phyloP scores from a whole-genome alignment of 2,888 invertebrate species.

The Brachylomia viminalis region DNA sequence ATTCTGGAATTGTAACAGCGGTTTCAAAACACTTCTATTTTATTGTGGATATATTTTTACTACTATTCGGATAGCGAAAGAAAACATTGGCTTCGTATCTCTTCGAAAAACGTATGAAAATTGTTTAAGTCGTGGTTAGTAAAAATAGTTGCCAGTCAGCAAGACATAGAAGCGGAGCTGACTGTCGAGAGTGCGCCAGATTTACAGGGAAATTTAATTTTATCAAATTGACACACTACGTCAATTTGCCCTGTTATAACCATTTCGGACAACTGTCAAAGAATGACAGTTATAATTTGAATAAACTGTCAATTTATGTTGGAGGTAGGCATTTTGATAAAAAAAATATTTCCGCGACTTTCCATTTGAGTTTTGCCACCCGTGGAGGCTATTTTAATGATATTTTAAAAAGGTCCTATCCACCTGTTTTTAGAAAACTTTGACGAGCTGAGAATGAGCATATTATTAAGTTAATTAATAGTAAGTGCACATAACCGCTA shows the following conservation, averaged over 20 bases:
- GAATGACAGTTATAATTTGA: not conserved
- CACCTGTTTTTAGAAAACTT: not conserved
- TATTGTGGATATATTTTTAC: not conserved
- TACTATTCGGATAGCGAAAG: not conserved
- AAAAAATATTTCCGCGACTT: not conserved
- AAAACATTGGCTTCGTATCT: not conserved
- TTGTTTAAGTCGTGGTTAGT: not conserved
- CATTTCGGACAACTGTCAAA: not conserved
- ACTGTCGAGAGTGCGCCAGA: not conserved
- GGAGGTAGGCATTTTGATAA: not conserved
- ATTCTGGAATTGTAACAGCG: not conserved
- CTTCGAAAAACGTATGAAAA: not conserved
- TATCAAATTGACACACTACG: not conserved
- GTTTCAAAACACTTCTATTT: not conserved
- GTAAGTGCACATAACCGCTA: constrained; percentile 30
- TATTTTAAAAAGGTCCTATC: constrained; percentile 2
- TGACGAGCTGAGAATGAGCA: not conserved
- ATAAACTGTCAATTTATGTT: not conserved
- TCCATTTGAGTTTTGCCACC: not conserved
- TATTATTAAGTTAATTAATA: not conserved
- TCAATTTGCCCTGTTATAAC: not conserved
- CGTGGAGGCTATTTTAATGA: too few relatives aligned
- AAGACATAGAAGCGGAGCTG: not conserved
- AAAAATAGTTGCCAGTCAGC: not conserved
- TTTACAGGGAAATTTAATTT: not conserved